A percentile compares a stretch with the other conserved stretches of the same genome.
Evolutionary conservation across 2,113 vertebrate genomes (phyloP).

Genomic region (Peromyscus californicus): DNA sequence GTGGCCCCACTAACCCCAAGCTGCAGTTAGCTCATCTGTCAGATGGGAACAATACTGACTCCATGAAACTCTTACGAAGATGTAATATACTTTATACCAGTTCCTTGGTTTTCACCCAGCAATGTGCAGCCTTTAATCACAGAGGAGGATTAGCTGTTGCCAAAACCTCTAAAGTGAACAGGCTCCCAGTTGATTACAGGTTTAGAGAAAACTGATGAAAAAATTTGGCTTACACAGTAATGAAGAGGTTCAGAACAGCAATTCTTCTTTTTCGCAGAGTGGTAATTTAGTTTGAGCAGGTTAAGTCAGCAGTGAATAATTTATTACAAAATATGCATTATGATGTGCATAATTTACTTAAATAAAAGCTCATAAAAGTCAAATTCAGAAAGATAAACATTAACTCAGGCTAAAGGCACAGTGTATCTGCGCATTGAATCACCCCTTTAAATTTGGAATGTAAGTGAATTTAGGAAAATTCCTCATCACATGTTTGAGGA

Average conservation of each 20-base stretch:
- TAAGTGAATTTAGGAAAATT: constrained; percentile 20
- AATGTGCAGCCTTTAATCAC: constrained; percentile 44
- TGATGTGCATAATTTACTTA: constrained; percentile 74
- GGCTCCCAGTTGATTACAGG: constrained; percentile 69
- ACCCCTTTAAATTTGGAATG: constrained; percentile 25
- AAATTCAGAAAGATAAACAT: constrained; percentile 33
- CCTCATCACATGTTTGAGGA: constrained; percentile 15
- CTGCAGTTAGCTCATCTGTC: constrained; percentile 7
- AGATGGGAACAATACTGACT: background rate
- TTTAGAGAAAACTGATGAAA: constrained; percentile 79
- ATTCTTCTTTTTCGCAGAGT: constrained; percentile 72
- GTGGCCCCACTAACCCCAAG: background rate
- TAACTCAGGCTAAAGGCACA: constrained; percentile 50
- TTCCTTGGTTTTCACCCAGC: background rate
- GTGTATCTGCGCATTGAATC: background rate
- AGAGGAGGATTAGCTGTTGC: constrained; percentile 66
- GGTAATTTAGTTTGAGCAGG: constrained; percentile 72
- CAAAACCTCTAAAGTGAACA: constrained; percentile 65
- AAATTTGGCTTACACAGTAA: constrained; percentile 73
- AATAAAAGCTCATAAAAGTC: constrained; percentile 74
- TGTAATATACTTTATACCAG: background rate
- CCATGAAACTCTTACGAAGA: background rate
- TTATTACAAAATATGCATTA: constrained; percentile 78
- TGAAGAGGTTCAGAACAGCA: constrained; percentile 78
- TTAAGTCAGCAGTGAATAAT: constrained; percentile 76